These are phyloP conservation scores for Clinocottus analis DNA, from an alignment of 2,113 vertebrate genomes.

Conservation along the genomic window DNA sequence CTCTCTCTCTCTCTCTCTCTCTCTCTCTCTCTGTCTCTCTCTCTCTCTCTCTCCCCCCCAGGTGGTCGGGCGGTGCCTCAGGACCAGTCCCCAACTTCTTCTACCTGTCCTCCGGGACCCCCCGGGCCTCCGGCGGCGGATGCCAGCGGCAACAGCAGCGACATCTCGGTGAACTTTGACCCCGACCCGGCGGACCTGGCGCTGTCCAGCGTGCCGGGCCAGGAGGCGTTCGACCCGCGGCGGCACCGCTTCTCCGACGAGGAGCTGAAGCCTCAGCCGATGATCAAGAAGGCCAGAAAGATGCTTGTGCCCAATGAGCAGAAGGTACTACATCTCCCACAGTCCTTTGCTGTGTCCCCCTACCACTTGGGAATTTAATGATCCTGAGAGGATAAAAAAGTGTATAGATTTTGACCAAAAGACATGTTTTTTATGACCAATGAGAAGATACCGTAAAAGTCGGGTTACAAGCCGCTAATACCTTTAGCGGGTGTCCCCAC, in stretches of 20 bases:
- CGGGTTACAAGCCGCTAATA: too few species aligned
- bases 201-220: slow-evolving; percentile 91
- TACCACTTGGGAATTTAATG: neutral
- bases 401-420: too few species aligned
- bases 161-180: slow-evolving; percentile 92
- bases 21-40: too few species aligned
- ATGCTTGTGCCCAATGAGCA: slow-evolving; percentile 91
- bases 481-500: too few species aligned
- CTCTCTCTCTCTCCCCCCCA: slow-evolving; percentile 34
- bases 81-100: slow-evolving; percentile 75
- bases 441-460: neutral
- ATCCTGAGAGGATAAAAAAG: neutral
- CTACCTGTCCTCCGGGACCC: slow-evolving; percentile 73
- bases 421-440: neutral
- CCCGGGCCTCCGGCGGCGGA: slow-evolving; percentile 45
- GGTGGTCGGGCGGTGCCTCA: slow-evolving; percentile 79
- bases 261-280: slow-evolving; percentile 88
- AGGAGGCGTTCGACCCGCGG: slow-evolving; percentile 92
- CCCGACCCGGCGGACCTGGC: slow-evolving; percentile 92
- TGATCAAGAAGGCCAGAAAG: slow-evolving; percentile 93
- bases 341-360: slow-evolving; percentile 19
- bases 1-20: neutral
- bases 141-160: slow-evolving; percentile 70
- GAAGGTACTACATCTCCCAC: slow-evolving; percentile 85
- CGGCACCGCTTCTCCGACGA: slow-evolving; percentile 90